phyloP scores from a whole-genome alignment of 1,140 invertebrate genomes.

The Copidosoma floridanum region DNA sequence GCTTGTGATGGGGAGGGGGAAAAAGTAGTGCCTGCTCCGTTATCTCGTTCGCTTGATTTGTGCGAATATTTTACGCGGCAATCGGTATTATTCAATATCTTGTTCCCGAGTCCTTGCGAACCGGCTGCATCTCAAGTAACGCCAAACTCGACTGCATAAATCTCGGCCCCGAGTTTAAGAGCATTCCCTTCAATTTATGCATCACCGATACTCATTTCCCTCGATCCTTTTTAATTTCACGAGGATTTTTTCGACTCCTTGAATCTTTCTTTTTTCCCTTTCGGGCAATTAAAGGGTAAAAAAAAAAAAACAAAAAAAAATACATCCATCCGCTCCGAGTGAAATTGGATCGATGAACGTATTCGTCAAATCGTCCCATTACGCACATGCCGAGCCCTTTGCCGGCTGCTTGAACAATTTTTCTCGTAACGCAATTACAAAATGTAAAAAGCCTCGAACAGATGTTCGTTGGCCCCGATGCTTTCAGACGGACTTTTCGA shows the following conservation, averaged over 20 bases:
- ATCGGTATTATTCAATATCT: slow-evolving; percentile 26
- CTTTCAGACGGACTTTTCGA: no score
- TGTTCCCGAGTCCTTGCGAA: neutral
- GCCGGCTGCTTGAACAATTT: slow-evolving; percentile 29
- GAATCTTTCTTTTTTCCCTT: no score
- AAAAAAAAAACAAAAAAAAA: no score
- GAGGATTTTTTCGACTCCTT: no score
- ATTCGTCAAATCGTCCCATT: slow-evolving; percentile 14
- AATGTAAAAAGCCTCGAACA: slow-evolving; percentile 16
- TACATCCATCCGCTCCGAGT: no score
- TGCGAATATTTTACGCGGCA: slow-evolving; percentile 23
- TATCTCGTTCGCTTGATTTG: slow-evolving; percentile 17
- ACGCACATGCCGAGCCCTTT: slow-evolving; percentile 25
- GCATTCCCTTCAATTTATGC: neutral
- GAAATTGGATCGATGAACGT: no score
- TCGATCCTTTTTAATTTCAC: no score
- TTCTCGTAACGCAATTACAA: slow-evolving; percentile 25
- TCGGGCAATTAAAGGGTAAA: no score
- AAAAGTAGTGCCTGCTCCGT: slow-evolving; percentile 7
- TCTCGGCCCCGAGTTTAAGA: neutral
- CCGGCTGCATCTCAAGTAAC: slow-evolving; percentile 14
- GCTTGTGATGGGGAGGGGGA: neutral
- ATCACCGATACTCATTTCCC: neutral
- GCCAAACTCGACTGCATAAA: slow-evolving; percentile 10
- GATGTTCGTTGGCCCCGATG: no score